phyloP scores from a whole-genome alignment of 2,113 vertebrate genomes.

The Phalacrocorax carbo region DNA sequence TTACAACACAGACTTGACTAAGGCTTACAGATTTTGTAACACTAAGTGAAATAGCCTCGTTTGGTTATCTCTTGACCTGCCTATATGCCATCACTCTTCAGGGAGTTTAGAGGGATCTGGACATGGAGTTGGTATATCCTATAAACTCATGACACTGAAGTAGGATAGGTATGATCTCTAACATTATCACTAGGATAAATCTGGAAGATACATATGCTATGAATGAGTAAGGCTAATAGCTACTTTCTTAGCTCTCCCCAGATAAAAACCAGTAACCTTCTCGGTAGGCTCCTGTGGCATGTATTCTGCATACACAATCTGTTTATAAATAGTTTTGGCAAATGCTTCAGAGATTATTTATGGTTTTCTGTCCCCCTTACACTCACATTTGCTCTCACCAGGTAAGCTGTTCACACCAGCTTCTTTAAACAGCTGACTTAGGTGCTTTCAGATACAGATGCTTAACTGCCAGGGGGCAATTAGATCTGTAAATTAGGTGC shows the following conservation, averaged over 20 bases:
- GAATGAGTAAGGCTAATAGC: neutral
- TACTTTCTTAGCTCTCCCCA: neutral
- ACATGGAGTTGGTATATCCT: neutral
- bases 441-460: neutral
- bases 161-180: neutral
- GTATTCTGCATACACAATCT: neutral
- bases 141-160: neutral
- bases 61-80: neutral
- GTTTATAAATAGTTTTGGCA: neutral
- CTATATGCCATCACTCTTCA: neutral
- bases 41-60: neutral
- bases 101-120: neutral
- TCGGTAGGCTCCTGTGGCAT: neutral
- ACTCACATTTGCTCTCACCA: neutral
- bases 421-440: neutral
- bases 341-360: neutral
- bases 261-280: neutral
- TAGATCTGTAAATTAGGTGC: neutral
- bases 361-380: neutral
- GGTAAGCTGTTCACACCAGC: neutral
- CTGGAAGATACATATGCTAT: neutral
- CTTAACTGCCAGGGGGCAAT: neutral
- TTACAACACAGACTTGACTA: neutral
- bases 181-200: neutral
- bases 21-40: neutral